These are phyloP conservation scores for Crepidodera aurea DNA, from an alignment of 2,888 invertebrate species.

Conservation along the genomic window DNA sequence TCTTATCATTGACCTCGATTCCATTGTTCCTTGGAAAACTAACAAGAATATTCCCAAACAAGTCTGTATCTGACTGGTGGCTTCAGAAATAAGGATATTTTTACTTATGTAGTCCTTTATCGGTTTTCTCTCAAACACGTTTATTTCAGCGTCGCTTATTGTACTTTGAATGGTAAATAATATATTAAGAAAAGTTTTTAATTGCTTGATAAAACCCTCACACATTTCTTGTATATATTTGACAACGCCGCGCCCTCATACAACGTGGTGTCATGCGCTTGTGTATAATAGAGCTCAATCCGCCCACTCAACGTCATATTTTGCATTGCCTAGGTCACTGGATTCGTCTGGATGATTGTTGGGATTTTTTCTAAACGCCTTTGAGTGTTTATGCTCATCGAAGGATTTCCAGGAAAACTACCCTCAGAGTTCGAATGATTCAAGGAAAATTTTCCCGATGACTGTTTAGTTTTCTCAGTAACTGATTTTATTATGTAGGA, in stretches of 20 bases:
- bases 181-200: too few species aligned
- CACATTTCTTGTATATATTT: neutral
- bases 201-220: too few species aligned
- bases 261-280: constrained; percentile 10
- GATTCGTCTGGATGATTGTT: constrained; percentile 4
- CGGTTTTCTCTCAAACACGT: too few species aligned
- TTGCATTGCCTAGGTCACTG: constrained; percentile 9
- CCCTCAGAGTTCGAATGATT: neutral
- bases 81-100: too few species aligned
- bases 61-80: too few species aligned
- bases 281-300: neutral
- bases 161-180: too few species aligned
- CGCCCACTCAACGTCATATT: constrained; percentile 8
- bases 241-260: neutral
- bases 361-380: neutral
- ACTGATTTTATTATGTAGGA: too few species aligned
- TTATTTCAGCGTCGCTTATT: too few species aligned
- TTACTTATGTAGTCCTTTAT: too few species aligned
- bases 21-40: too few species aligned
- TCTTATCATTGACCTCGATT: too few species aligned
- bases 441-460: neutral
- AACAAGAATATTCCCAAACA: too few species aligned
- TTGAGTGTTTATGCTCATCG: constrained; percentile 1
- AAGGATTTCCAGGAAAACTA: constrained; percentile 1
- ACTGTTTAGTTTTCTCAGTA: neutral